These are phyloP conservation scores for Drosophila prosaltans DNA, from an alignment of 1,140 invertebrate genomes.

Conservation along the genomic window DNA sequence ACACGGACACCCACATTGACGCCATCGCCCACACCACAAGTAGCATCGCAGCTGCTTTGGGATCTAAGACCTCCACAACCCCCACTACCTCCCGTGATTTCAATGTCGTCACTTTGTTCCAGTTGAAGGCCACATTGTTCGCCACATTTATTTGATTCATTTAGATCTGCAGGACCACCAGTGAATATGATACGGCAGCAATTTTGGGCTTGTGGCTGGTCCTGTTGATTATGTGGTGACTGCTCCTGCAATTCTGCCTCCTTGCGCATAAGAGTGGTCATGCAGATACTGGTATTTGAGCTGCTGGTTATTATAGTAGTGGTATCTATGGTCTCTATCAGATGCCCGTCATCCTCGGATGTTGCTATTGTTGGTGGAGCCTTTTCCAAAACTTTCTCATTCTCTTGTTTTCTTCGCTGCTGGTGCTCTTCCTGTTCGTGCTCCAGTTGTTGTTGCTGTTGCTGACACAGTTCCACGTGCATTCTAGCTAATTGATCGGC, in stretches of 20 bases:
- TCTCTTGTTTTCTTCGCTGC: not conserved
- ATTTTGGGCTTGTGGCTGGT: not conserved
- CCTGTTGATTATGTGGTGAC: not conserved
- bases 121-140: conserved; percentile 23
- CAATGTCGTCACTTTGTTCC: conserved; percentile 3
- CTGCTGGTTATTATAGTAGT: conserved; percentile 63
- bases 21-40: conserved; percentile 58
- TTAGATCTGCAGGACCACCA: not conserved
- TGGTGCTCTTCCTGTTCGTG: conserved; percentile 16
- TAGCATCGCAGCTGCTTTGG: conserved; percentile 36
- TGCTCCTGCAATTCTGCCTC: conserved; percentile 18
- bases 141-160: not conserved
- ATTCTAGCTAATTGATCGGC: conserved; percentile 43
- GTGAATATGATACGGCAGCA: conserved; percentile 27
- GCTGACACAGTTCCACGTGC: conserved; percentile 43
- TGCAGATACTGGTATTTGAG: conserved; percentile 50
- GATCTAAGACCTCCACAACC: not conserved
- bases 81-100: conserved; percentile 7
- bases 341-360: conserved; percentile 57
- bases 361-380: conserved; percentile 1
- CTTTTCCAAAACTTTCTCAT: not conserved
- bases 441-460: conserved; percentile 35
- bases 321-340: conserved; percentile 60
- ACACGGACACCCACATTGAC: conserved; percentile 37
- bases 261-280: conserved; percentile 54